Conservation (phyloP, 2,113 vertebrate genomes). For the Cebus imitator region DNA sequence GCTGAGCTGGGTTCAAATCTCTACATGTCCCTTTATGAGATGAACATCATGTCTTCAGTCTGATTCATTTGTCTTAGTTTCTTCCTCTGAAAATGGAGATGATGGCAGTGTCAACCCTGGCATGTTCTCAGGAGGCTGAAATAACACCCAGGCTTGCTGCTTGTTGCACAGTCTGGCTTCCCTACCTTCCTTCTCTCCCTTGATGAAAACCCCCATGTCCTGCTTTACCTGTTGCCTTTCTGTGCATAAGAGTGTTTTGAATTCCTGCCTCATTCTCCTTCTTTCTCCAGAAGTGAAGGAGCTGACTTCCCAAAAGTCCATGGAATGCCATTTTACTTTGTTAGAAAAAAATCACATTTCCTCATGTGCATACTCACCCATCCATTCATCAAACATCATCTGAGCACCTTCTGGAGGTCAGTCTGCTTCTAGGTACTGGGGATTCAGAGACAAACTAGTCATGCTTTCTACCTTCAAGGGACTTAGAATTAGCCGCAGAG, state of each 20-base stretch:
- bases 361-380: not conserved
- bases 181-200: too few relatives aligned
- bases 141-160: not conserved
- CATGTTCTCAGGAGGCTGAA: not conserved
- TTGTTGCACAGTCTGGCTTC: not conserved
- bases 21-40: not conserved
- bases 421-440: not conserved
- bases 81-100: not conserved
- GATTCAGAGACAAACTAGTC: not conserved
- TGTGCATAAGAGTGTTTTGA: not conserved
- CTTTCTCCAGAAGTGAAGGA: not conserved
- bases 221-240: accelerated
- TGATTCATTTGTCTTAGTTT: not conserved
- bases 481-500: accelerated
- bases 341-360: not conserved
- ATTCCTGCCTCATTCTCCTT: not conserved
- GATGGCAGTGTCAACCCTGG: not conserved
- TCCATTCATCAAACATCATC: not conserved
- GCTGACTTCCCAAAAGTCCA: not conserved
- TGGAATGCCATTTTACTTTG: not conserved
- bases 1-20: not conserved
- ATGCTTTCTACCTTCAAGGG: accelerated
- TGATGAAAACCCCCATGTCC: accelerated
- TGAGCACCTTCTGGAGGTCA: not conserved
- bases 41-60: not conserved